Base-by-base conservation (phyloP, 2,113 vertebrate species). In the Sardina pilchardus region DNA sequence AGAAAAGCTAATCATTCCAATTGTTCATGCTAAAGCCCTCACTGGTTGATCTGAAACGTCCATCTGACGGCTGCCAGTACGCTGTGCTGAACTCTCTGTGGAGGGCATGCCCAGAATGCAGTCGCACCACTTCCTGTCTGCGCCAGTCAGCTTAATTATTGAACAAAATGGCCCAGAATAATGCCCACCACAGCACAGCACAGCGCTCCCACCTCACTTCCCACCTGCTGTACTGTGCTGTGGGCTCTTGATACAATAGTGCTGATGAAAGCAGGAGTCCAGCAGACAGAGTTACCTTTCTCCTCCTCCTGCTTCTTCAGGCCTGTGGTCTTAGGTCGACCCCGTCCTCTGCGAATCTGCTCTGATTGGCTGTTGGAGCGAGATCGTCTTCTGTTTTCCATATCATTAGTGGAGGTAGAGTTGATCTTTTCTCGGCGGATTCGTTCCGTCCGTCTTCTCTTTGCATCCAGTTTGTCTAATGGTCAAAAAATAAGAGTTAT, bases 241-340 rank as follows among this genome's bases (percentile, higher is more conserved):
- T n/a, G n/a, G n/a, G n/a, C n/a, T n/a, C n/a, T n/a, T n/a, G n/a
- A n/a, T n/a, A 50, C 48, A 50, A 50, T 50, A 4, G 14, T 17
- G 48, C 12, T 14, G 12, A 50, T 59, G 53, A 19, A 59, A 7
- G 53, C 53, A 59, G 53, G 16, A 47, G 8, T 16, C 30, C 26
- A 24, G 24, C 3, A 12, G n/a, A 67, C 3, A 81, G 8, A 30
- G 6, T 92, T 96, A 99, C 98, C 98, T 97, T 97, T 98, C 88
- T 99, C 98, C 81, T 99, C 98, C 84, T 99, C 97, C 0, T 96
- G 97, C 63, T 98, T 99, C 95, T 98, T 99, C 78, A 97, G 93
- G 19, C 97, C 95, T 39, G 96, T 95, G 39, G 96, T 97, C 90
- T 99, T 99, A 8, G 98, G 98, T 91, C 98, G 90, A 83, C 98